phyloP scores from a whole-genome alignment of 2,797 vertebrate genomes.

The Gallinago stenura region DNA sequence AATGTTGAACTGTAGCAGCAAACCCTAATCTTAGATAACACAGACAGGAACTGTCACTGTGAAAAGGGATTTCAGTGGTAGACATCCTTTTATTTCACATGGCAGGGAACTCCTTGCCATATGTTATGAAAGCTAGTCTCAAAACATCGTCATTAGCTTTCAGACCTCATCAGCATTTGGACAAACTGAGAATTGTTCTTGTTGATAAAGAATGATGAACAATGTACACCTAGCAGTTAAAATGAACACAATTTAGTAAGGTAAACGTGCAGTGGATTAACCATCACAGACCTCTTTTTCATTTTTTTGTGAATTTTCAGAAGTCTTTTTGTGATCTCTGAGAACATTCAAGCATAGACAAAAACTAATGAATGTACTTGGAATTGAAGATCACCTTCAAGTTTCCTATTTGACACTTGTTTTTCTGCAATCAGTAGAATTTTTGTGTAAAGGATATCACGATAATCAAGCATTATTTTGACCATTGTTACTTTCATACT shows the following conservation, averaged over 20 bases:
- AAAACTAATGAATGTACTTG: neutral
- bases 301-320: neutral
- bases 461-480: neutral
- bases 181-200: neutral
- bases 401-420: neutral
- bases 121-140: neutral
- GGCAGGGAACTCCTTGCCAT: neutral
- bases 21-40: neutral
- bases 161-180: neutral
- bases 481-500: neutral
- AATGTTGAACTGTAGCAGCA: neutral
- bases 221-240: neutral
- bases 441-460: neutral
- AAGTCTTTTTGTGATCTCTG: neutral
- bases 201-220: neutral
- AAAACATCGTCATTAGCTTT: neutral
- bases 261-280: neutral
- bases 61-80: neutral
- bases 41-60: neutral
- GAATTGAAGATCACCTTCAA: neutral
- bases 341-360: neutral
- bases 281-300: neutral
- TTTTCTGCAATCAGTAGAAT: neutral
- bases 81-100: neutral
- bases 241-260: neutral